Evolutionary conservation across 2,113 vertebrate species (phyloP).

Genomic region (Notothenia coriiceps): DNA sequence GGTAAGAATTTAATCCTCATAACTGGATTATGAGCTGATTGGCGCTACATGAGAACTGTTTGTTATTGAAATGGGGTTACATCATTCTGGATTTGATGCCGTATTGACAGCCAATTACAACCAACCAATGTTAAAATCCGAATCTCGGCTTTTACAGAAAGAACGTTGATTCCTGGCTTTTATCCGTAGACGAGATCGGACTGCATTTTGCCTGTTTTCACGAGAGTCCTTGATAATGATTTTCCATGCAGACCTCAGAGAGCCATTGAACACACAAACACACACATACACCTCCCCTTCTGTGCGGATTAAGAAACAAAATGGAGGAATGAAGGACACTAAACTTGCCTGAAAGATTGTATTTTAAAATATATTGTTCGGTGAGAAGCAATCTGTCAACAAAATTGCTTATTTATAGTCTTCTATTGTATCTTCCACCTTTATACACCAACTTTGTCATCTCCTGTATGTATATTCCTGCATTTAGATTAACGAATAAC

Average conservation of each 20-base stretch:
- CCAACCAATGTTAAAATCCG: neutral
- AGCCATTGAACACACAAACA: conserved; percentile 32
- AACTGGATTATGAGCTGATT: conserved; percentile 81
- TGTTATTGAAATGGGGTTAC: conserved; percentile 62
- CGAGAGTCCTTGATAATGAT: conserved; percentile 53
- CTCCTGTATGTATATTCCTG: conserved; percentile 12
- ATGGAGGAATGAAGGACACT: conserved; percentile 43
- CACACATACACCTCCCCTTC: conserved; percentile 10
- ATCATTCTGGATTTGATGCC: conserved; percentile 49
- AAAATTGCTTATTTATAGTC: neutral
- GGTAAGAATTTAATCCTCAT: conserved; percentile 81
- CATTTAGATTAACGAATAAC: conserved; percentile 27
- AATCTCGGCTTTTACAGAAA: neutral
- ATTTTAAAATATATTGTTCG: conserved; percentile 9
- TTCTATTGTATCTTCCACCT: neutral
- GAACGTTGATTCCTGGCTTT: neutral
- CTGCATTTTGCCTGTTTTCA: conserved; percentile 25
- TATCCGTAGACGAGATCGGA: neutral
- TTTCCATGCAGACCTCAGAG: conserved; percentile 26
- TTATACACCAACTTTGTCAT: conserved; percentile 4
- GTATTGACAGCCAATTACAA: conserved; percentile 47
- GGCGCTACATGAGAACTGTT: conserved; percentile 54
- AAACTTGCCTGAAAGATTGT: conserved; percentile 29
- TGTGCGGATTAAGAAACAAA: conserved; percentile 44
- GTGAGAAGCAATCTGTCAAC: conserved; percentile 8